Base-by-base conservation (phyloP, 1,140 invertebrate species). In the Eufriesea mexicana region DNA sequence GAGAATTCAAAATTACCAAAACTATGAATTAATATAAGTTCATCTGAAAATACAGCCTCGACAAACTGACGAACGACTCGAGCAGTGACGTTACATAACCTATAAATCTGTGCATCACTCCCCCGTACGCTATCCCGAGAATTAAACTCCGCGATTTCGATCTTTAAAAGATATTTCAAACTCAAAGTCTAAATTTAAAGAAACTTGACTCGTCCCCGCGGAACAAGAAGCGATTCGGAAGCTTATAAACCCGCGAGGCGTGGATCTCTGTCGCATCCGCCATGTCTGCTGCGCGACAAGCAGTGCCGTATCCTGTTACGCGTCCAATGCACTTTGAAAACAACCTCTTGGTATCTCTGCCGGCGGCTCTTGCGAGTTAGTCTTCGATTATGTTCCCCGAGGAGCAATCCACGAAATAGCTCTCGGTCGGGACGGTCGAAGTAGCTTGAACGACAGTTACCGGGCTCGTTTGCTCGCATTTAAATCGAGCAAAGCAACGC, bases 301-400 rank as follows among this genome's bases (percentile, higher is more conserved):
- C 54, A 71, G 72, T 59, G 54, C 54, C 49, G 54, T 70, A 61
- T 84, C 71, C 55, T 25, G 61, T 82, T 77, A 86, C 59, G 55
- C 66, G 85, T 76, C 77, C 67, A 42, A 77, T 87, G 82, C 71
- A 87, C 81, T 87, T 84, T 76, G 81, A 84, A 87, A 87, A 87
- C 86, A 87, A 87, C 35, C 81, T 45, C 49, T 68, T 47, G 55
- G 81, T 76, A 84, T 84, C 72, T 73, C 77, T 45, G 54, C 59
- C 20, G 64, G 28, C 54, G 74, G 74, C 49, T 66, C 42, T 49
- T 35, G 10, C 66, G 55, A 78, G 73, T 80, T 81, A 78, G 75
- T 70, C 71, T 87, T 73, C 68, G 82, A 87, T 81, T 79, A 88
- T 87, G 68, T 61, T 73, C 73, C 59, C 73, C 42, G 18, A 64